Percentiles rank a stretch among this genome's conserved stretches.
Evolutionary conservation across 2,888 invertebrate genomes (phyloP).

Genomic region (Tethea ocularis): DNA sequence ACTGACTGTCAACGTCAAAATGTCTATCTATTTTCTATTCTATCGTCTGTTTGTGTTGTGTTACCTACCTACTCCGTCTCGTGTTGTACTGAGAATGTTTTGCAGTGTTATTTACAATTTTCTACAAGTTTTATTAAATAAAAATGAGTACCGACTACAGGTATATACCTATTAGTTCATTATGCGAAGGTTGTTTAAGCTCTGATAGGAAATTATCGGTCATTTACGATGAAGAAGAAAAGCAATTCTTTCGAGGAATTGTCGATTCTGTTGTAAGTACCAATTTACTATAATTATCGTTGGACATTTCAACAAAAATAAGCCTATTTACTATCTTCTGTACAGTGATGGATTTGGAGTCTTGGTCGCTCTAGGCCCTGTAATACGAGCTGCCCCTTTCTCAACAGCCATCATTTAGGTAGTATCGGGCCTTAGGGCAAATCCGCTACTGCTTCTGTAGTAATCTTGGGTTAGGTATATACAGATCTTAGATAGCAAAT

Average conservation of each 20-base stretch:
- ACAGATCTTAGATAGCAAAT: too few species aligned
- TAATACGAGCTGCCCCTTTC: too few species aligned
- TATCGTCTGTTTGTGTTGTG: too few species aligned
- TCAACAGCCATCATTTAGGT: too few species aligned
- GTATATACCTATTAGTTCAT: conserved; percentile 19
- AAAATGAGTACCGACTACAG: conserved; percentile 22
- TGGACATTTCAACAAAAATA: not conserved
- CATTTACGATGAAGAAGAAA: conserved; percentile 35
- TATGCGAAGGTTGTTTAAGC: conserved; percentile 55
- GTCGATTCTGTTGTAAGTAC: conserved; percentile 42
- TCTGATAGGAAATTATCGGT: conserved; percentile 38
- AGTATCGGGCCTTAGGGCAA: too few species aligned
- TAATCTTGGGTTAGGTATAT: not conserved
- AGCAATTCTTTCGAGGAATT: conserved; percentile 37
- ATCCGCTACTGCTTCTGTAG: not conserved
- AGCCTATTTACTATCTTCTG: too few species aligned
- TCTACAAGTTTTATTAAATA: not conserved
- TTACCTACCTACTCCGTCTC: too few species aligned
- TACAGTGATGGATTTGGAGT: too few species aligned
- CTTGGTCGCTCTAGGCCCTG: too few species aligned
- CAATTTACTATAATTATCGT: conserved; percentile 13
- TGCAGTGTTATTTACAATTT: not conserved
- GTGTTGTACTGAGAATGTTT: not conserved
- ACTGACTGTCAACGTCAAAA: too few species aligned
- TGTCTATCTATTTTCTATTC: too few species aligned